A percentile compares a stretch with the other conserved stretches of the same genome.
Conservation (phyloP, 2,113 vertebrate species). For the Pituophis catenifer region DNA sequence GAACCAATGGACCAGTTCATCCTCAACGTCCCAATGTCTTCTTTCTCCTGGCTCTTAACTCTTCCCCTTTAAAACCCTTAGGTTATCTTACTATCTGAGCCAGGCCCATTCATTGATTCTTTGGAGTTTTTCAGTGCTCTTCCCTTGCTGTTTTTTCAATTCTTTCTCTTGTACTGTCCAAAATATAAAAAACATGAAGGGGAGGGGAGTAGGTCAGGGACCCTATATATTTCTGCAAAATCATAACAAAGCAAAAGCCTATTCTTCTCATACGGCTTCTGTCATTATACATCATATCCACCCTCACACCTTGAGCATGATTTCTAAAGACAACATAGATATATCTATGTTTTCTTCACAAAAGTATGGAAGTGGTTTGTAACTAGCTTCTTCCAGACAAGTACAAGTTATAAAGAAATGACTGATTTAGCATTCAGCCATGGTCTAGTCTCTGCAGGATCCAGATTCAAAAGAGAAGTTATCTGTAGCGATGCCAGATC, state of each 20-base stretch:
- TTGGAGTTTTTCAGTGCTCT: background rate
- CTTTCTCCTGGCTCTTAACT: background rate
- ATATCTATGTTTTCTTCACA: background rate
- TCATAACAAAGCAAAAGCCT: background rate
- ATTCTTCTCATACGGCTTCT: background rate
- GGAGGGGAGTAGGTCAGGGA: background rate
- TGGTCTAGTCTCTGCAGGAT: too few species aligned
- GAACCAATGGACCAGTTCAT: background rate
- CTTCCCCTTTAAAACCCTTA: background rate
- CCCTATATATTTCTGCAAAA: background rate
- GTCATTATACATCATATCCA: background rate
- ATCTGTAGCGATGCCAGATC: background rate
- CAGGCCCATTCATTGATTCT: background rate
- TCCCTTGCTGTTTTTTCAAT: background rate
- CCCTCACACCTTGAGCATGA: background rate
- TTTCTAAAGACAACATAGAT: background rate
- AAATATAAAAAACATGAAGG: background rate
- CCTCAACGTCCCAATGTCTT: background rate
- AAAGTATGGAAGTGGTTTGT: background rate
- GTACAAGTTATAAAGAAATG: background rate
- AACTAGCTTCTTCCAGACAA: background rate
- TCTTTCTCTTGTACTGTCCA: background rate
- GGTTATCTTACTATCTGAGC: background rate
- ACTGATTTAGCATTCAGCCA: background rate
- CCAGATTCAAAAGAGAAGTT: background rate